These are phyloP conservation scores for Coccyzus lansbergi DNA, from an alignment of 2,797 vertebrate genomes.

Conservation along the genomic window DNA sequence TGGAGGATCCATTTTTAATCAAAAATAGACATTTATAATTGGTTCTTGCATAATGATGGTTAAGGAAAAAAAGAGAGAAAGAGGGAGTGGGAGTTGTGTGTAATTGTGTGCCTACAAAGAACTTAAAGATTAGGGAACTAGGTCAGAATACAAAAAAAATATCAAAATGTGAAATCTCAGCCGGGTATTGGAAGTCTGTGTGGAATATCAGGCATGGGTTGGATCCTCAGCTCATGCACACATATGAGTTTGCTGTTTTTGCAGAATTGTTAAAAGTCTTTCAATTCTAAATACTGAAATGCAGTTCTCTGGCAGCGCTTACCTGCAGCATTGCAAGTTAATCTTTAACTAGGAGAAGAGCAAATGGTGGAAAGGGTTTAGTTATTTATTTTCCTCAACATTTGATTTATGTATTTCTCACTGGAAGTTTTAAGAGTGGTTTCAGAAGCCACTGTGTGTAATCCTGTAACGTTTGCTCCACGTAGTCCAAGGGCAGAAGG, in stretches of 20 bases:
- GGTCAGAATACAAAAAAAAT: not conserved
- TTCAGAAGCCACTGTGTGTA: not conserved
- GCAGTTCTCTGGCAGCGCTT: not conserved
- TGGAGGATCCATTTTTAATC: not conserved
- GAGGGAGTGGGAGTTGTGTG: not conserved
- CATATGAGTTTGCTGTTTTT: not conserved
- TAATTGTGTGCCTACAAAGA: not conserved
- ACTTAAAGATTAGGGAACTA: not conserved
- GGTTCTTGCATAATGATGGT: not conserved
- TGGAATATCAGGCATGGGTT: not conserved
- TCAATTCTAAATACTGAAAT: not conserved
- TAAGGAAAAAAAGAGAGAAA: not conserved
- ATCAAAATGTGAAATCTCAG: not conserved
- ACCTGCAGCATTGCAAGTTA: not conserved
- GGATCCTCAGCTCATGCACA: rapidly evolving
- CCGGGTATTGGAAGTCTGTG: not conserved
- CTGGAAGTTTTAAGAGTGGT: not conserved
- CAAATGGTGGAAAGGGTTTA: not conserved
- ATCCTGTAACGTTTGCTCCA: not conserved
- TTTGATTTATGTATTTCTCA: not conserved
- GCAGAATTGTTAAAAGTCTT: not conserved
- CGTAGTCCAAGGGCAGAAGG: not conserved
- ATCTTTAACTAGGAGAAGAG: not conserved
- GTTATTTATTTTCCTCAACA: not conserved
- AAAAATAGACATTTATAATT: not conserved